phyloP scores from a whole-genome alignment of 2,113 vertebrate genomes.

The Pandion haliaetus region DNA sequence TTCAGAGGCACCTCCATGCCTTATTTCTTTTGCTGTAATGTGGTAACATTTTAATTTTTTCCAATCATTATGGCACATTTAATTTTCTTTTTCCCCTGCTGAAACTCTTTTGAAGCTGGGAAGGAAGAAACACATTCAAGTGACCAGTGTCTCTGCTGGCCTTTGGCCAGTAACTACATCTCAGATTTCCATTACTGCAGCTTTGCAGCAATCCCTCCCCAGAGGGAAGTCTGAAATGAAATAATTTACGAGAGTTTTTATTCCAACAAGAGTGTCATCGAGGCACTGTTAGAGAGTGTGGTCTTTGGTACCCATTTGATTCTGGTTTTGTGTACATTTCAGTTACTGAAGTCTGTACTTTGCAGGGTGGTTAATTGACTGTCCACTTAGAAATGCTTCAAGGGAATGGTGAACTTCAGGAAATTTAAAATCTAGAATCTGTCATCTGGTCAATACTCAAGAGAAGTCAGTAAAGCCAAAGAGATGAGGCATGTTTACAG shows the following conservation, averaged over 20 bases:
- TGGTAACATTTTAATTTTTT: not conserved
- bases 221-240: not conserved
- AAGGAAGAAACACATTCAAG: not conserved
- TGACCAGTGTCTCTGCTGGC: not conserved
- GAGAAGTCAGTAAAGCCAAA: not conserved
- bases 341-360: not conserved
- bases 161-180: not conserved
- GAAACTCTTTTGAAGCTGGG: not conserved
- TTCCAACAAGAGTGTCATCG: not conserved
- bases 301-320: not conserved
- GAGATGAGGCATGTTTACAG: not conserved
- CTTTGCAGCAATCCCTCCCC: not conserved
- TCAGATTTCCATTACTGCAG: conserved; percentile 6
- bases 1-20: not conserved
- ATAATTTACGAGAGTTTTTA: not conserved
- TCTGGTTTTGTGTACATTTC: not conserved
- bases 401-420: not conserved
- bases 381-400: not conserved
- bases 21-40: not conserved
- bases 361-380: not conserved
- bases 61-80: not conserved
- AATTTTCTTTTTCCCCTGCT: not conserved
- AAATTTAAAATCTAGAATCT: not conserved
- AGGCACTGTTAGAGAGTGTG: not conserved
- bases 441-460: not conserved